Evolutionary conservation across 2,888 invertebrate species (phyloP).

Genomic region (Gisinianus flammeolus): DNA sequence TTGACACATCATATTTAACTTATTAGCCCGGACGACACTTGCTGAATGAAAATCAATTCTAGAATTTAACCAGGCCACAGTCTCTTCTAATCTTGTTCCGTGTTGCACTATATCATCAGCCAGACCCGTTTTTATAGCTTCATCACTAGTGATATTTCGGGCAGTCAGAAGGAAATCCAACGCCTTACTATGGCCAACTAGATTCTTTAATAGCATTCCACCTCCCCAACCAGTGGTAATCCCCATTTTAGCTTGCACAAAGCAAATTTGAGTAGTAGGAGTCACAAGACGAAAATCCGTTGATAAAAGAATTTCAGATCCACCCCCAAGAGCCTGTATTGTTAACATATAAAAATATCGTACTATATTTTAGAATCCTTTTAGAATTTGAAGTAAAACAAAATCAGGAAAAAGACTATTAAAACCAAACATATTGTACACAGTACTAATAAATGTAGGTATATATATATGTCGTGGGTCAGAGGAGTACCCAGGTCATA

Average conservation of each 20-base stretch:
- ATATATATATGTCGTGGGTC: too few species aligned
- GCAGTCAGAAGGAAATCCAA: constrained; percentile 62
- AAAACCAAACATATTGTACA: too few species aligned
- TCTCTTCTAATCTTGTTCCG: constrained; percentile 53
- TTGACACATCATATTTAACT: constrained; percentile 53
- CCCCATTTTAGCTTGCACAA: constrained; percentile 65
- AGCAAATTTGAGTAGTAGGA: constrained; percentile 62
- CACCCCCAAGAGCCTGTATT: constrained; percentile 65
- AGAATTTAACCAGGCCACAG: constrained; percentile 39
- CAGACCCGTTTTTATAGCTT: constrained; percentile 62
- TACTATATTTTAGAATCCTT: neutral
- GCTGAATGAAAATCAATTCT: constrained; percentile 54
- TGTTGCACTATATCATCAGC: constrained; percentile 61
- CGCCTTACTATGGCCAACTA: constrained; percentile 63
- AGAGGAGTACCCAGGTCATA: too few species aligned
- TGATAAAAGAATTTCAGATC: constrained; percentile 65
- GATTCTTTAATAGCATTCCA: constrained; percentile 62
- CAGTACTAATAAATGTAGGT: too few species aligned
- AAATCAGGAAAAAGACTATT: too few species aligned
- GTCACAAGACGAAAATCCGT: constrained; percentile 65
- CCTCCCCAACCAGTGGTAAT: constrained; percentile 66
- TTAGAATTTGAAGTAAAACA: too few species aligned
- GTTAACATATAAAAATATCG: neutral
- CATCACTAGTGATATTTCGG: constrained; percentile 60
- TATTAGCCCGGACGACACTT: constrained; percentile 59